These are phyloP conservation scores for Pongo pygmaeus DNA, from an alignment of 2,113 vertebrate species.

Conservation along the genomic window DNA sequence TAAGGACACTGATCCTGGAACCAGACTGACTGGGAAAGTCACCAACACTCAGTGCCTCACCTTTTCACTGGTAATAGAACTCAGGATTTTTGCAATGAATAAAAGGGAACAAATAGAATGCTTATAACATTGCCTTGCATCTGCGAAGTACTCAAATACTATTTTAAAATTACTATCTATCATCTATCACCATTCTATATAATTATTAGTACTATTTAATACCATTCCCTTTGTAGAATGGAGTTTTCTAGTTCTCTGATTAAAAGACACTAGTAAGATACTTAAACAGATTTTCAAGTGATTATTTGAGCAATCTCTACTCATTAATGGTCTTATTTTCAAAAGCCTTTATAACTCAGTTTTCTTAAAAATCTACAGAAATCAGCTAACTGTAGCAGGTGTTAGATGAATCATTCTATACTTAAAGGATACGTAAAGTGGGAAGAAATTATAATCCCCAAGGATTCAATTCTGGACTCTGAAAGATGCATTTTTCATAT, in stretches of 20 bases:
- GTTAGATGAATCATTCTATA: neutral
- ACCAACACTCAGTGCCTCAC: neutral
- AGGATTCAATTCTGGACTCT: neutral
- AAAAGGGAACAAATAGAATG: neutral
- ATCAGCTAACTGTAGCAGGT: neutral
- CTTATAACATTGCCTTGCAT: neutral
- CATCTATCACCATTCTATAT: neutral
- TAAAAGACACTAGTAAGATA: neutral
- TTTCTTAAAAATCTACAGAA: conserved; percentile 7
- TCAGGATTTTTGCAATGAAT: neutral
- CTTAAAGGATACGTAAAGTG: neutral
- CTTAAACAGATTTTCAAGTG: neutral
- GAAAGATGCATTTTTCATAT: neutral
- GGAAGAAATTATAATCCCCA: neutral
- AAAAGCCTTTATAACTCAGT: neutral
- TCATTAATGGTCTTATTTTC: conserved; percentile 14
- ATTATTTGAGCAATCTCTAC: neutral
- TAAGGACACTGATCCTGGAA: neutral
- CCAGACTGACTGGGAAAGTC: neutral
- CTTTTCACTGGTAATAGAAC: neutral
- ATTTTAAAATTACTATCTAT: neutral
- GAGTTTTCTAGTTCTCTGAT: neutral
- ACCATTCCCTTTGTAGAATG: neutral
- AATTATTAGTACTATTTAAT: neutral
- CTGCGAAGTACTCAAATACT: neutral